These are phyloP conservation scores for Aptenodytes forsteri DNA, from an alignment of 2,113 vertebrate genomes.

Conservation along the genomic window DNA sequence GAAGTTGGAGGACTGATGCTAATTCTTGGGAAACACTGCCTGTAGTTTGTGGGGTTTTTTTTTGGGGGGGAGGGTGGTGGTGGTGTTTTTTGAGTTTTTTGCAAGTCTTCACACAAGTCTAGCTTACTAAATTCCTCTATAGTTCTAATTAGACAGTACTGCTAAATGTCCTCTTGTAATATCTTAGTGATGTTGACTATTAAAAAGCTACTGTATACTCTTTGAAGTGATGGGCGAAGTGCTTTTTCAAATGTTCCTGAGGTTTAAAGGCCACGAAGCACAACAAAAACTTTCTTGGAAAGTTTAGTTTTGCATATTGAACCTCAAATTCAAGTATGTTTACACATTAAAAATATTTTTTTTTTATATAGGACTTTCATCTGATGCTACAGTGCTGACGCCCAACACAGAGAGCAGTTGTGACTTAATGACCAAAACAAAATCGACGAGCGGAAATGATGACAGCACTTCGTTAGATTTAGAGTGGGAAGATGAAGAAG, in stretches of 20 bases:
- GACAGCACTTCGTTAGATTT: constrained; percentile 94
- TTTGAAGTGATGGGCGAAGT: not conserved
- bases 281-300: not conserved
- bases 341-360: not conserved
- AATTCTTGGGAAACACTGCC: not conserved
- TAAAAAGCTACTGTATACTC: not conserved
- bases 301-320: not conserved
- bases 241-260: not conserved
- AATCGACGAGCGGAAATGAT: constrained; percentile 89
- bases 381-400: constrained; percentile 88
- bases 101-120: not conserved
- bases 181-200: not conserved
- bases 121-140: not conserved
- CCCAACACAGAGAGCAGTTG: constrained; percentile 96
- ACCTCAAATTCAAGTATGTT: not conserved
- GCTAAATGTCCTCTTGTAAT: not conserved
- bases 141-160: not conserved
- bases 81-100: not conserved
- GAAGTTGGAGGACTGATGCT: not conserved
- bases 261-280: not conserved
- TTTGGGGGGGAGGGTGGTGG: no score
- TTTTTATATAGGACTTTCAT: constrained; percentile 83
- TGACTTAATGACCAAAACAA: constrained; percentile 94
- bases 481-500: constrained; percentile 99
- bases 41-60: not conserved